Conservation (phyloP, 2,888 invertebrate species). For the Nemapogon koenigi region DNA sequence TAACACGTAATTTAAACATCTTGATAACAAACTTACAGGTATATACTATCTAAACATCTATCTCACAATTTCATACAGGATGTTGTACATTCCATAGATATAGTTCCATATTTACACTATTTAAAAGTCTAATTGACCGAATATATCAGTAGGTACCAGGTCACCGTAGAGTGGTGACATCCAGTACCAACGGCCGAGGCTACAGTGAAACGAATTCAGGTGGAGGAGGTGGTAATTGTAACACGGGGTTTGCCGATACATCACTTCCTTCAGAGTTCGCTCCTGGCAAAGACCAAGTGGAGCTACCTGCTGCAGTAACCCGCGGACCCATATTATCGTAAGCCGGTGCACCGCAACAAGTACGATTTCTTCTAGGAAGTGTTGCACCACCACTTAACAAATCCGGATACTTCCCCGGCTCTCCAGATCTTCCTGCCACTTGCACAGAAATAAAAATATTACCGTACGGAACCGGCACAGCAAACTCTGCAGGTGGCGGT, state of each 20-base stretch:
- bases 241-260: slow-evolving; percentile 45
- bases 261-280: slow-evolving; percentile 37
- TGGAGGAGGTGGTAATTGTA: slow-evolving; percentile 64
- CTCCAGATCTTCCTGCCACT: slow-evolving; percentile 61
- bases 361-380: slow-evolving; percentile 53
- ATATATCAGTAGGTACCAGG: slow-evolving; percentile 41
- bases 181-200: slow-evolving; percentile 57
- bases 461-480: slow-evolving; percentile 65
- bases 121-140: slow-evolving; percentile 58
- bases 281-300: slow-evolving; percentile 78
- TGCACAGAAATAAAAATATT: slow-evolving; percentile 89
- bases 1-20: slow-evolving; percentile 3
- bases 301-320: slow-evolving; percentile 87
- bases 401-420: slow-evolving; percentile 73
- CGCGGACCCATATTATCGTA: slow-evolving; percentile 93
- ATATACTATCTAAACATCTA: slow-evolving; percentile 26
- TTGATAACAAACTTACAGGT: slow-evolving; percentile 38
- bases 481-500: slow-evolving; percentile 60
- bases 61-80: slow-evolving; percentile 33
- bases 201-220: slow-evolving; percentile 58
- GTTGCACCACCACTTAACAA: slow-evolving; percentile 63
- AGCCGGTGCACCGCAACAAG: slow-evolving; percentile 66
- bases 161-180: slow-evolving; percentile 53
- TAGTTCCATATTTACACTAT: slow-evolving; percentile 24
- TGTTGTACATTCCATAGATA: slow-evolving; percentile 43